Base-by-base conservation (phyloP, 2,113 vertebrate species). In the Oryzias melastigma region DNA sequence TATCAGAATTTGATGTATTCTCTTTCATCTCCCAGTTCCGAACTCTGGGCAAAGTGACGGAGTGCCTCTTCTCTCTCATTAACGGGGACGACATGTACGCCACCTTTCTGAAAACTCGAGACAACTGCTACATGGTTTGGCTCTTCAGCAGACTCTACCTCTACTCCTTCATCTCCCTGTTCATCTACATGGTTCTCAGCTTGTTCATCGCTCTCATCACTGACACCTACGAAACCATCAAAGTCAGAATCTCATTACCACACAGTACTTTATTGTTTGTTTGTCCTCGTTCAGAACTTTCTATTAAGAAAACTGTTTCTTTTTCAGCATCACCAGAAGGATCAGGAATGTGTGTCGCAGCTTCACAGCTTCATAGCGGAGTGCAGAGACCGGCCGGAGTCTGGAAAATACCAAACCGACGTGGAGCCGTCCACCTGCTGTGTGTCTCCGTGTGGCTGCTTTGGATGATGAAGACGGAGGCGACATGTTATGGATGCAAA, bases 131-230 rank as follows among this genome's bases (percentile, higher is more conserved):
- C 78, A 80, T 95, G 87, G 93, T 98, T 68, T 98, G 97, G 97
- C 71, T 98, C 1, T 98, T 98, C 83, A 98, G 96, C 83, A 91
- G 94, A 48, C 70, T 96, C 57, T 98, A 98, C 72, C 91, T 98
- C 64, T 98, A 96, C 81, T 93, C 94, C 35, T 98, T 97, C 89
- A 96, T 96, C 88, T 94, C 94, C 35, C 90, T 98, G 67, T 98
- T 98, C 70, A 95, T 95, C 77, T 98, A 95, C 71, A 96, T 98
- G 96, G 94, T 98, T 61, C 92, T 98, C 78, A 98, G 96, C 80
- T 93, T 98, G 35, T 98, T 98, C 90, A 97, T 98, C 25, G 94
- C 94, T 13, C 85, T 98, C 17, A 97, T 98, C 75, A 97, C 94
- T 2, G 95, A 97, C 66, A 97, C 95, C 0, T 97, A 98, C 17